Evolutionary conservation across 2,113 vertebrate genomes (phyloP).

Genomic region (Fulmarus glacialis): DNA sequence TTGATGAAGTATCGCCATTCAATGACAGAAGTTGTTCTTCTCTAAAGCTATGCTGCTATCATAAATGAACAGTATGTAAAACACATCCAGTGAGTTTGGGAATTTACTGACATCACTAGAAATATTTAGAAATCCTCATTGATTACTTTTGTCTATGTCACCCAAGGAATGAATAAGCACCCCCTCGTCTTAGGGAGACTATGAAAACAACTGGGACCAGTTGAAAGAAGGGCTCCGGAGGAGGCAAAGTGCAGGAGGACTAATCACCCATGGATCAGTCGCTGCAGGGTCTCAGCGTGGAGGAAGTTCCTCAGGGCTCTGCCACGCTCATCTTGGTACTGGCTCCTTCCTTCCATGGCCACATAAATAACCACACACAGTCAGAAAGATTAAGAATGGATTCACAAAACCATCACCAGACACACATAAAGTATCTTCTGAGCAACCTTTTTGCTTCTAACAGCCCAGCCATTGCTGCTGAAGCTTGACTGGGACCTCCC

Average conservation of each 20-base stretch:
- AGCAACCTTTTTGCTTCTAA: background rate
- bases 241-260: background rate
- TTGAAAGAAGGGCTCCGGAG: background rate
- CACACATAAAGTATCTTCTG: background rate
- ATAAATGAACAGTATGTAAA: background rate
- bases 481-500: background rate
- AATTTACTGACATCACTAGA: background rate
- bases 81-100: background rate
- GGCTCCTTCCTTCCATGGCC: background rate
- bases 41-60: background rate
- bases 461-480: background rate
- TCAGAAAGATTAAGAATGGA: background rate
- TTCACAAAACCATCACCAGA: background rate
- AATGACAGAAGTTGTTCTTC: background rate
- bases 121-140: background rate
- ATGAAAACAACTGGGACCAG: background rate
- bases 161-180: background rate
- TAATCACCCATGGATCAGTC: rapidly evolving
- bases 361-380: background rate
- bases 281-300: rapidly evolving
- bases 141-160: background rate
- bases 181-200: background rate
- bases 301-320: background rate
- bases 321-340: rapidly evolving
- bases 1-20: background rate